Base-by-base conservation (phyloP, 1,140 invertebrate genomes). In the Drosophila biarmipes region DNA sequence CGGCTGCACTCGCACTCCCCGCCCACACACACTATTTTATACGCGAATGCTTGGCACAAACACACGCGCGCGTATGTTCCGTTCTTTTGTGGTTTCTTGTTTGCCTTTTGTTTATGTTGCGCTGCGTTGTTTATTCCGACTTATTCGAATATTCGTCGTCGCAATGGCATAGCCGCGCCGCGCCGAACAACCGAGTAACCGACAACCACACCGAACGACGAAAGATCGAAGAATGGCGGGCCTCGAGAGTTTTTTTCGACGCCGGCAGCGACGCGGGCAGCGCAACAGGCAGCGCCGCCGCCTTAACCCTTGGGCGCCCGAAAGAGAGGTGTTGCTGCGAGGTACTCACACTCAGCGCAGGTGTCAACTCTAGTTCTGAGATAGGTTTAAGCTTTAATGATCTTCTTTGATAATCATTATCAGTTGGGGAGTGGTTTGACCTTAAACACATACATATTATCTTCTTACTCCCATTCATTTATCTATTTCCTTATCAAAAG, bases 41-140 rank as follows among this genome's bases (percentile, higher is more conserved):
- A 62, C 35, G 61, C 21, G 19, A 24, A 48, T 48, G 42, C 19
- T 21, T 1, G 42, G 42, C 63, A 62, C 52, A 58, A 6, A 42
- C 40, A 43, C 45, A 29, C 40, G 21, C 42, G 29, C 42, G 42
- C 37, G 68, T 61, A 63, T 43, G 38, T 79, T 56, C 74, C 64
- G 67, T 73, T 81, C 51, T 68, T 64, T 78, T 69, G 78, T 81
- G 67, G 52, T 75, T 75, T 81, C 62, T 78, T 75, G 63, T 72
- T 62, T 43, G 81, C 82, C 66, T 78, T 86, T 82, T 87, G 75
- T 87, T 87, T 87, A 89, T 86, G 56, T 89, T 85, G 59, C 31
- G 49, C 42, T 40, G 40, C 67, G 62, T 59, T 69, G 71, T 84
- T 75, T 67, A 74, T 80, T 74, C 46, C 63, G 69, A 69, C 48